A percentile compares a stretch with the other conserved stretches of the same genome.
phyloP scores from a whole-genome alignment of 1,140 invertebrate genomes.

The Cydia amplana region DNA sequence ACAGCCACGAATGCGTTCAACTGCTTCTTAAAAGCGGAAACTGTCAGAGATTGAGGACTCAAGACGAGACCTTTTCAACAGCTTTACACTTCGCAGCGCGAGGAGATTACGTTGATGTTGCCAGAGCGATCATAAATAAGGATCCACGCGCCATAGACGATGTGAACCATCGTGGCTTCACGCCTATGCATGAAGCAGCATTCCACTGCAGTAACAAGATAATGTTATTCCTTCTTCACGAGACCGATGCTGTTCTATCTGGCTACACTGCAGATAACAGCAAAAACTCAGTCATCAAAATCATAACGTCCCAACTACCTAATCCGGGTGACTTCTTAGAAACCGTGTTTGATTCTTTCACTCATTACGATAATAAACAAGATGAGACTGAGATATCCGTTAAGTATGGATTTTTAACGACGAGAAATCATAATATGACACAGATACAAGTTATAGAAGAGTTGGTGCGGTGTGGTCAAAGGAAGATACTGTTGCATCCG shows the following conservation, averaged over 20 bases:
- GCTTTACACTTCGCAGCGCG: conserved; percentile 79
- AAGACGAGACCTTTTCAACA: conserved; percentile 64
- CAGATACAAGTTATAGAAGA: conserved; percentile 61
- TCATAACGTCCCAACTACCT: conserved; percentile 52
- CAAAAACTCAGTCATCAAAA: conserved; percentile 26
- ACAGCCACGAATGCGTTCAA: conserved; percentile 81
- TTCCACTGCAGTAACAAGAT: conserved; percentile 74
- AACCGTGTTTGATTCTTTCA: conserved; percentile 56
- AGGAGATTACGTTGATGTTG: conserved; percentile 64
- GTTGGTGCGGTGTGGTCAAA: conserved; percentile 50
- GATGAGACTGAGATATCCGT: conserved; percentile 53
- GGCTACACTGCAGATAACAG: conserved; percentile 70
- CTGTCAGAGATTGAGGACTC: conserved; percentile 41
- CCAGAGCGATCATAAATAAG: conserved; percentile 67
- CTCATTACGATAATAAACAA: conserved; percentile 53
- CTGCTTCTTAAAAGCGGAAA: conserved; percentile 80
- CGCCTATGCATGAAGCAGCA: conserved; percentile 80
- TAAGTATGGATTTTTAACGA: conserved; percentile 54
- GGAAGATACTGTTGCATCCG: conserved; percentile 65
- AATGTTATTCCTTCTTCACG: conserved; percentile 75
- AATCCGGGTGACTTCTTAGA: conserved; percentile 58
- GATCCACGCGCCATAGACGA: conserved; percentile 58
- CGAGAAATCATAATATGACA: conserved; percentile 36
- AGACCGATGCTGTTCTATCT: conserved; percentile 75
- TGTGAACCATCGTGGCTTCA: conserved; percentile 71